Evolutionary conservation across 2,797 vertebrate species (phyloP).

Genomic region (Mus caroli): DNA sequence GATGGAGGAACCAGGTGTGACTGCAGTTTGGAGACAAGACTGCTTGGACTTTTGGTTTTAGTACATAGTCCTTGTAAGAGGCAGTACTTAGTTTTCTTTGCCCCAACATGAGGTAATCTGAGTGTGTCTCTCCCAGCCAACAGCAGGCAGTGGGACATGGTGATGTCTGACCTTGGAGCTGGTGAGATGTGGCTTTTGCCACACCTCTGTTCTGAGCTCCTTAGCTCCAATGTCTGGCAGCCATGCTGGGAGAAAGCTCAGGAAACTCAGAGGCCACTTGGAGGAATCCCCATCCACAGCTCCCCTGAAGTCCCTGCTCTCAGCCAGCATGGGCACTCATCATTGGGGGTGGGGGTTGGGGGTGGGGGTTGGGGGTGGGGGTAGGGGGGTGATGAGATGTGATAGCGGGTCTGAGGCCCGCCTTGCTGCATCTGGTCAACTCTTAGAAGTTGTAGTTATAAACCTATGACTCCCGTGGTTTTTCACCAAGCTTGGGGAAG

Average conservation of each 20-base stretch:
- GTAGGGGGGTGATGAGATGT: not conserved
- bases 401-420: fast-evolving
- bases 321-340: not conserved
- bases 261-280: not conserved
- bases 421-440: not conserved
- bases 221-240: not conserved
- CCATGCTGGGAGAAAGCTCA: not conserved
- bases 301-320: not conserved
- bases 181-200: not conserved
- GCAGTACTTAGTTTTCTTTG: not conserved
- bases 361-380: too few species aligned
- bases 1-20: not conserved
- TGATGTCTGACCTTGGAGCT: not conserved
- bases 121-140: not conserved
- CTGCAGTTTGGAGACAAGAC: not conserved
- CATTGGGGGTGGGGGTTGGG: not conserved
- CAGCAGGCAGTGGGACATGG: not conserved
- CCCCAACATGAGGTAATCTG: not conserved
- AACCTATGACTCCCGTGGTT: not conserved
- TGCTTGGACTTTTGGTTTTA: not conserved
- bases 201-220: not conserved
- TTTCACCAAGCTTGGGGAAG: not conserved
- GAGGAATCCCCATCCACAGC: not conserved
- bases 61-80: not conserved
- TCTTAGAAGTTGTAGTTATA: not conserved